phyloP scores from a whole-genome alignment of 2,113 vertebrate species.

The Ciconia maguari region DNA sequence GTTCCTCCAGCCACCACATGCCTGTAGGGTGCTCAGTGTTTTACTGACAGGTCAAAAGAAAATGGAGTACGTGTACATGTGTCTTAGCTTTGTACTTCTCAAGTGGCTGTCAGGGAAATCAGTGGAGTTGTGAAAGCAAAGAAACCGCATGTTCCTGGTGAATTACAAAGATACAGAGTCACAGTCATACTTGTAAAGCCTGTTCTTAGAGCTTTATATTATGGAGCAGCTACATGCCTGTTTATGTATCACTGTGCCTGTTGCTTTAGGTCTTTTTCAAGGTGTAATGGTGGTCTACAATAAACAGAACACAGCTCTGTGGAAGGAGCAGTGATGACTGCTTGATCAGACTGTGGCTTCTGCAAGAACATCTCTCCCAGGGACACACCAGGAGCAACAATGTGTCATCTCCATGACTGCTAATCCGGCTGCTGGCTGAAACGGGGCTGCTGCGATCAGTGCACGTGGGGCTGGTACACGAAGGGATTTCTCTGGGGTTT shows the following conservation, averaged over 20 bases:
- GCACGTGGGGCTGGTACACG: accelerated
- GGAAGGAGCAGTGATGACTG: neutral
- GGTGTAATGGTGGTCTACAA: accelerated
- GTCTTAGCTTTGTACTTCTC: neutral
- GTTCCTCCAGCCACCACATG: neutral
- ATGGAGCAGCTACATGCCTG: neutral
- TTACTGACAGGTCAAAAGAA: neutral
- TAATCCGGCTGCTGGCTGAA: neutral
- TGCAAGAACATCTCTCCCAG: neutral
- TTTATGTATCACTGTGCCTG: neutral
- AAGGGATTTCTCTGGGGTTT: neutral
- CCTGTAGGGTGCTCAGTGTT: neutral
- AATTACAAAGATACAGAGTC: neutral
- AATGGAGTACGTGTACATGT: accelerated
- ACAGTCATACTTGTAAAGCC: neutral
- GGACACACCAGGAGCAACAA: neutral
- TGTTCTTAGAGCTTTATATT: neutral
- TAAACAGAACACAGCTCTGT: neutral
- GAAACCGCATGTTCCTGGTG: neutral
- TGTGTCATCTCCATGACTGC: accelerated
- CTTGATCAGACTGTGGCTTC: neutral
- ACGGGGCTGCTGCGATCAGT: accelerated
- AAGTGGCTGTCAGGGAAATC: neutral
- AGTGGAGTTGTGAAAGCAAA: neutral
- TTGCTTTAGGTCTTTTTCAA: neutral